Evolutionary conservation across 2,797 vertebrate genomes (phyloP).

Genomic region (Alosa sapidissima): DNA sequence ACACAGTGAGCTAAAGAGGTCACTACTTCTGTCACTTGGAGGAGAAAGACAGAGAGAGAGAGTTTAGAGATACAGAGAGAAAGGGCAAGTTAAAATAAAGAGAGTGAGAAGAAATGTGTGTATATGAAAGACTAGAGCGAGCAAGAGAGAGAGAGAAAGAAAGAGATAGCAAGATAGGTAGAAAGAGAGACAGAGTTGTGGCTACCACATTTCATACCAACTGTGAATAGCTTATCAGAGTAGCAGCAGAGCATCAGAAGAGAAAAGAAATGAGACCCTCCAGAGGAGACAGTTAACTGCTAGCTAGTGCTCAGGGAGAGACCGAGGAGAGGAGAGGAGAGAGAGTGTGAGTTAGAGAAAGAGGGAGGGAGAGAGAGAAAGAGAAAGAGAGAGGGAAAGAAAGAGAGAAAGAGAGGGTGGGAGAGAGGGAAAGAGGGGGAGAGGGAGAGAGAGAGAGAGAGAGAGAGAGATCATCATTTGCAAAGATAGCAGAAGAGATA

Average conservation of each 20-base stretch:
- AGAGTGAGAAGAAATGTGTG: neutral
- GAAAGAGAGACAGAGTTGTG: constrained; percentile 20
- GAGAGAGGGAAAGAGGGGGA: constrained; percentile 52
- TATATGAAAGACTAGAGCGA: neutral
- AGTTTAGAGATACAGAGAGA: constrained; percentile 26
- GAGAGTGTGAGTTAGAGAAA: constrained; percentile 50
- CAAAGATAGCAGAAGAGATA: constrained; percentile 82
- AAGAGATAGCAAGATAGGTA: neutral
- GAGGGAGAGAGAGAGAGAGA: constrained; percentile 51
- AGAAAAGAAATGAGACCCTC: constrained; percentile 75
- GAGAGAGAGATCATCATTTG: constrained; percentile 73
- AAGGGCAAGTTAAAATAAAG: neutral
- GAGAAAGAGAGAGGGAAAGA: constrained; percentile 48
- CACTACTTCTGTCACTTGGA: constrained; percentile 24
- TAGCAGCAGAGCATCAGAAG: constrained; percentile 75
- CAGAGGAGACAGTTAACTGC: constrained; percentile 60
- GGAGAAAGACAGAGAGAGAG: constrained; percentile 38
- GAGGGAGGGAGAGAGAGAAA: constrained; percentile 58
- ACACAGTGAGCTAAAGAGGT: constrained; percentile 18
- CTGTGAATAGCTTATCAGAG: constrained; percentile 78
- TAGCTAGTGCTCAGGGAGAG: constrained; percentile 59
- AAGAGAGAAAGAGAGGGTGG: constrained; percentile 46
- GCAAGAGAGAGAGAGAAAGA: neutral
- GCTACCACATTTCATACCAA: constrained; percentile 88
- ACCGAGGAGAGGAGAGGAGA: constrained; percentile 49